A percentile compares a stretch with the other conserved stretches of the same genome.
Conservation (phyloP, 2,113 vertebrate genomes). For the Thunnus maccoyii region DNA sequence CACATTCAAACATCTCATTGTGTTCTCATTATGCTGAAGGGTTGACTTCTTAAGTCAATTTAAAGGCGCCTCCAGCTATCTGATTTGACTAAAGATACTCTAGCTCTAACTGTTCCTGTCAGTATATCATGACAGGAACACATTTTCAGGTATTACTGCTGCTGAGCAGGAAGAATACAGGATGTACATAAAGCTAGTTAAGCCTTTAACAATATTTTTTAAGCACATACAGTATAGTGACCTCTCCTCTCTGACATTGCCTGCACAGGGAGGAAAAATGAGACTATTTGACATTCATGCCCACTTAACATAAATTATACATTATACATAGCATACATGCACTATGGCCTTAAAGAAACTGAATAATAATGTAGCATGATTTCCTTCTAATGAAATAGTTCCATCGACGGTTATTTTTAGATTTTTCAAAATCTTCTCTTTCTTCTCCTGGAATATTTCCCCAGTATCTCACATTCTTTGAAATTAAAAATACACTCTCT, state of each 20-base stretch:
- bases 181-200: constrained; percentile 34
- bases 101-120: constrained; percentile 25
- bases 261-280: constrained; percentile 20
- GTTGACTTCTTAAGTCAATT: constrained; percentile 4
- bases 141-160: constrained; percentile 14
- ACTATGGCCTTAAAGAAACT: constrained; percentile 42
- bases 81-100: constrained; percentile 17
- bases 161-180: constrained; percentile 10
- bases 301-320: constrained; percentile 68
- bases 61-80: constrained; percentile 1
- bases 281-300: constrained; percentile 57
- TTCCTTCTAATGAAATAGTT: constrained; percentile 36
- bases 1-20: constrained; percentile 10
- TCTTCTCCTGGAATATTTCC: not conserved
- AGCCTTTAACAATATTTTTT: constrained; percentile 7
- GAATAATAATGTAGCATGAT: constrained; percentile 60
- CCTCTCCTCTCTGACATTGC: constrained; percentile 42
- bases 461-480: not conserved
- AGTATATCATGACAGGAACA: constrained; percentile 2
- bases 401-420: not conserved
- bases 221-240: constrained; percentile 34
- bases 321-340: constrained; percentile 59
- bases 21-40: constrained; percentile 31
- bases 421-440: not conserved
- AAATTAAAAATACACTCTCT: not conserved